Percentiles rank a stretch among this genome's conserved stretches.
Evolutionary conservation across 2,888 invertebrate species (phyloP).

Genomic region (Tryphoninae sp.): DNA sequence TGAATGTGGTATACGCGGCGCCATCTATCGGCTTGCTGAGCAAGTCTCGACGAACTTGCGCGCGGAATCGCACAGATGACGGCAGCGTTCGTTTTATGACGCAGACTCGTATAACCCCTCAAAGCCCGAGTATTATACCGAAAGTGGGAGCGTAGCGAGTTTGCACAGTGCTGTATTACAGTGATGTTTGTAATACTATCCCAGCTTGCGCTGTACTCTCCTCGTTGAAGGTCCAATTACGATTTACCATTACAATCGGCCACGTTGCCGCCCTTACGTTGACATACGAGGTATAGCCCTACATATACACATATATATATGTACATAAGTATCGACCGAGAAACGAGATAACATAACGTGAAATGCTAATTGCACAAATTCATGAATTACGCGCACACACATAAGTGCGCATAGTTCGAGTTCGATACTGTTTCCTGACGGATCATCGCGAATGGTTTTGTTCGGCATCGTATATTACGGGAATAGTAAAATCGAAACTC

Average conservation of each 20-base stretch:
- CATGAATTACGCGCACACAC: constrained; percentile 43
- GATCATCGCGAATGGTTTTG: constrained; percentile 34
- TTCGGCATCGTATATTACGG: constrained; percentile 23
- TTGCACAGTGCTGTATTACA: constrained; percentile 34
- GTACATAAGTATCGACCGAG: constrained; percentile 9
- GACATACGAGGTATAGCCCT: constrained; percentile 45
- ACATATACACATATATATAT: neutral
- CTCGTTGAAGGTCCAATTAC: constrained; percentile 58
- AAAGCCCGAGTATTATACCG: constrained; percentile 39
- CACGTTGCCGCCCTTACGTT: constrained; percentile 53
- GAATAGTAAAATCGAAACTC: neutral
- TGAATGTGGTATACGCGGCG: constrained; percentile 1
- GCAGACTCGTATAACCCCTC: constrained; percentile 51
- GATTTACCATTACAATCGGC: constrained; percentile 58
- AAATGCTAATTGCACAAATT: constrained; percentile 55
- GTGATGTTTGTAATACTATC: constrained; percentile 55
- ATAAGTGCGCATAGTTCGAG: constrained; percentile 10
- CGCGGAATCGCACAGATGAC: constrained; percentile 9
- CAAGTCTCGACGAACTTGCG: neutral
- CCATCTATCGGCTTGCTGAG: constrained; percentile 33
- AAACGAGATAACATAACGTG: constrained; percentile 27
- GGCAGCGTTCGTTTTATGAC: constrained; percentile 46
- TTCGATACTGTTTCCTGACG: constrained; percentile 30
- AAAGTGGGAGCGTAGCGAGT: constrained; percentile 13
- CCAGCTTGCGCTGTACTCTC: constrained; percentile 22